These are phyloP conservation scores for Buphagus erythrorhynchus DNA, from an alignment of 2,797 vertebrate species.

Conservation along the genomic window DNA sequence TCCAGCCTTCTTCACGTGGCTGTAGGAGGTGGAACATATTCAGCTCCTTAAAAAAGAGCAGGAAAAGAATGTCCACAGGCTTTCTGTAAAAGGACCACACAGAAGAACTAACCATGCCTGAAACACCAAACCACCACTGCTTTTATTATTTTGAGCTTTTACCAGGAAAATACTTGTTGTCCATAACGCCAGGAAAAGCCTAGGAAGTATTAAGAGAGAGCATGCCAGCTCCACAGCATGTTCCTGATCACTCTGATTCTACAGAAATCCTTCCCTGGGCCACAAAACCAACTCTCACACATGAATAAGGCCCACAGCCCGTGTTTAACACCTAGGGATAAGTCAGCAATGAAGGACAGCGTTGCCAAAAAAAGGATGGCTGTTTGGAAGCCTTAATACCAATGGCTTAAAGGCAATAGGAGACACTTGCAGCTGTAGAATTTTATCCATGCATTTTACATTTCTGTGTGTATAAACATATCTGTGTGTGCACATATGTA, in stretches of 20 bases:
- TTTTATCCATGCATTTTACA: neutral
- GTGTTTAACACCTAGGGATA: neutral
- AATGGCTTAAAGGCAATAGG: neutral
- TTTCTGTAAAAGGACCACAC: neutral
- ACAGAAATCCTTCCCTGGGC: neutral
- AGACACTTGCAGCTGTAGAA: neutral
- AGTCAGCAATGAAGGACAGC: neutral
- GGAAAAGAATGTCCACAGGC: neutral
- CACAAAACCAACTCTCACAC: neutral
- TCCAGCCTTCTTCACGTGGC: neutral
- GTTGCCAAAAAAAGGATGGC: neutral
- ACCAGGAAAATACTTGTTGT: neutral
- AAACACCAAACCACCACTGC: neutral
- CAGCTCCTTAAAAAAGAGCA: neutral
- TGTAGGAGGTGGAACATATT: neutral
- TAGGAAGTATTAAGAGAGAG: neutral
- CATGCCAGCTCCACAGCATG: neutral
- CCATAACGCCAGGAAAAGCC: neutral
- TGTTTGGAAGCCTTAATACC: neutral
- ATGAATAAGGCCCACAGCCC: neutral
- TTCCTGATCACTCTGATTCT: neutral
- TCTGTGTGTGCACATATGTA: neutral
- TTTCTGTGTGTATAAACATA: neutral
- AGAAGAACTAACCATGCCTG: neutral
- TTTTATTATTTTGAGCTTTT: neutral